A percentile compares a stretch with the other conserved stretches of the same genome.
These are phyloP conservation scores for Arvicanthis niloticus DNA, from an alignment of 2,113 vertebrate genomes.

Conservation along the genomic window DNA sequence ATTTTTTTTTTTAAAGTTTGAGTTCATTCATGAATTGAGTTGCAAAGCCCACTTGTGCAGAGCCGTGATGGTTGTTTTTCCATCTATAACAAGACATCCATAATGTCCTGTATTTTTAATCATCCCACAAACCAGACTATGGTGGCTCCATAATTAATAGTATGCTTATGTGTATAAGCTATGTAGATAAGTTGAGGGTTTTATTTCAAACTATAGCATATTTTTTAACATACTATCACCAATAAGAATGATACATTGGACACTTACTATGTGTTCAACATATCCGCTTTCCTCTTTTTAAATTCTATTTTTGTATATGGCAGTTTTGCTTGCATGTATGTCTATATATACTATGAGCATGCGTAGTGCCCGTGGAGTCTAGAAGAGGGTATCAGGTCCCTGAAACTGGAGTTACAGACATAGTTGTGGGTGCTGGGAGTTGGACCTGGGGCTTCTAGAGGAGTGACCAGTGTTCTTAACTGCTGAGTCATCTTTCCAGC, in stretches of 20 bases:
- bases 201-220: constrained; percentile 20
- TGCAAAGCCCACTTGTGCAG: not conserved
- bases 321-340: not conserved
- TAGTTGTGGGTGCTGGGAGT: not conserved
- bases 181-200: constrained; percentile 20
- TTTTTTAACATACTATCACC: not conserved
- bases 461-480: not conserved
- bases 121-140: not conserved
- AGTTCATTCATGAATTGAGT: not conserved
- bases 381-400: not conserved
- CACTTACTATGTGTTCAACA: not conserved
- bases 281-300: not conserved
- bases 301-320: not conserved
- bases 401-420: no score
- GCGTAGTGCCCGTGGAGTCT: not conserved
- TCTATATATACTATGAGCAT: no score
- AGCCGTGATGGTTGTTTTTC: not conserved
- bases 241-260: not conserved
- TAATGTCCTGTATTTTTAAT: not conserved
- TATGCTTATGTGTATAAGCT: not conserved
- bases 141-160: not conserved
- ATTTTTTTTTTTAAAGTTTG: not conserved
- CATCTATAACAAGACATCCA: not conserved
- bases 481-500: not conserved
- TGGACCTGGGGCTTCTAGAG: not conserved